Base-by-base conservation (phyloP, 2,888 invertebrate genomes). In the Himalopsyche anomala region DNA sequence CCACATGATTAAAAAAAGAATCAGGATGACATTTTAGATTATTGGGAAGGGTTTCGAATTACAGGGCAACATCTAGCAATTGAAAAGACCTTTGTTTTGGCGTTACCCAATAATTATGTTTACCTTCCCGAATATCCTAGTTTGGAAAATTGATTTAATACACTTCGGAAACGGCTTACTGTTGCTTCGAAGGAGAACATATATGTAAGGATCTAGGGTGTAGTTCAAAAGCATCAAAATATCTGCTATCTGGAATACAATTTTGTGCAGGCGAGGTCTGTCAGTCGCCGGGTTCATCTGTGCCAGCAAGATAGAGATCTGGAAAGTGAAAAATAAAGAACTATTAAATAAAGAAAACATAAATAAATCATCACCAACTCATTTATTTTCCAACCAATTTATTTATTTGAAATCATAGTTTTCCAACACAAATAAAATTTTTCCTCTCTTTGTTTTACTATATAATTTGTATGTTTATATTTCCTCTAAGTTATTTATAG, bases 141-240 rank as follows among this genome's bases (percentile, higher is more conserved):
- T 87, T 74, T 85, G 84, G 83, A 88, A 88, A 79, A 88, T 87
- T 55, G 87, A 85, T 86, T 88, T 88, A 51, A 88, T 87, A 84
- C 88, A 88, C 83, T 87, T 88, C 74, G 88, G 88, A 87, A 88
- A 87, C 62, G 87, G 88, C 85, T 88, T 83, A 92, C 88, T 83
- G 90, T 93, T 92, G 86, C 93, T 93, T 86, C 96, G 94, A 91
- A 96, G 94, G 45, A 97, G 92, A 82, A 97, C 97, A 91, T 97
- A 97, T 84, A 97, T 94, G 89, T 96, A 96, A 2, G 97, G 97
- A 91, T 97, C 96, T 88, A 97, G 93, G 51, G 96, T 95, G 91
- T 97, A 97, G 92, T 98, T 97, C 83, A 97, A 91, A 83, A 96
- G 95, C 92, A 97, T 95, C 86, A 97, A 92, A 85, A 96, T 91